Evolutionary conservation across 2,888 invertebrate genomes (phyloP), one percentile per base, ranked within the genome.

Genomic region (Dasysyrphus tricinctus): DNA sequence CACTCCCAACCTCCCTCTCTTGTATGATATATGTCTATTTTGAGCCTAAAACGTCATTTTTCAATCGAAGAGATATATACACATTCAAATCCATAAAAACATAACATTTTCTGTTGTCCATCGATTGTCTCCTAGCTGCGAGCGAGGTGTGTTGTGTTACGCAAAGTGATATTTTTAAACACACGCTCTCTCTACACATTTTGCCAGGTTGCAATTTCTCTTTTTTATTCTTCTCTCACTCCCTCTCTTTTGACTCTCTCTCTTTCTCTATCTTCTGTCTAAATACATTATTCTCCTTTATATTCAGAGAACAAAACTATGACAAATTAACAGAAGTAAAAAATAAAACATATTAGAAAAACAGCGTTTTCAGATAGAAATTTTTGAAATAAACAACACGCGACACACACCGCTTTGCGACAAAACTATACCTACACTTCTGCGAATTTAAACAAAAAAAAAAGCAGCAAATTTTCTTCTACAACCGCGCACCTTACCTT

Each of bases 121-220:
- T 54, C 24, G 51, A 54, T 42, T 69, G 69, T 69, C 69, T 69
- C 19, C 49, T 67, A 14, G 47, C 70, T 63, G 14, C n/a, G 11
- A 19, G 57, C 44, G 47, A 65, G 70, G 59, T 82, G 88, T 88
- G 89, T 91, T 82, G 88, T 88, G 89, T 91, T 91, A 91, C 91
- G 91, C 92, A 91, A 91, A 91, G 89, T 90, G 83, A 89, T 91
- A 91, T 91, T 91, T 91, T 89, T 91, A 91, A 90, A 78, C 70
- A 78, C 63, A 72, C 75, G 19, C 65, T 75, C 75, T 61, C 75
- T 24, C 24, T 42, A 73, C 11, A 69, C 11, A 49, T 61, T 75
- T 76, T 78, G 69, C 39, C 51, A 74, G 63, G 70, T 74, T 78
- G 74, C 69, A 74, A 81, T 74, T 81, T 74, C 69, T 51, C 34